Conservation (phyloP, 2,113 vertebrate species). For the Pandion haliaetus region DNA sequence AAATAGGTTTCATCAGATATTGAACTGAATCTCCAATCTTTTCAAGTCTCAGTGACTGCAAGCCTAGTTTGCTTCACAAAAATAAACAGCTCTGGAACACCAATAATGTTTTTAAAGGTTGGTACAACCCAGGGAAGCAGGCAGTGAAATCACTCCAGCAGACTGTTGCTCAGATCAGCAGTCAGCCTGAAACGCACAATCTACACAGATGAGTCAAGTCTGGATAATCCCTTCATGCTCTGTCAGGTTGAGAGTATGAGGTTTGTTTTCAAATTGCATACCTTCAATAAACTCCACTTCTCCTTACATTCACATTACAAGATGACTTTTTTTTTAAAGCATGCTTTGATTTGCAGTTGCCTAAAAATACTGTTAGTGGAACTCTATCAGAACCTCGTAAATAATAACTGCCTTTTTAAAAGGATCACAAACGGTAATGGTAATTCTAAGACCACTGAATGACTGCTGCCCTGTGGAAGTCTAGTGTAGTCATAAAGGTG, state of each 20-base stretch:
- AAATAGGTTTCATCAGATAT: not conserved
- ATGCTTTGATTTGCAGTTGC: not conserved
- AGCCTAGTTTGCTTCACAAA: not conserved
- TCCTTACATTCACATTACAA: not conserved
- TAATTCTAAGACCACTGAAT: not conserved
- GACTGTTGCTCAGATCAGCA: constrained; percentile 8
- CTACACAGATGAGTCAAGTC: constrained; percentile 48
- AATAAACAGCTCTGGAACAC: not conserved
- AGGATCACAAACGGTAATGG: not conserved
- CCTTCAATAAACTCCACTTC: not conserved
- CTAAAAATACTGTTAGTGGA: not conserved
- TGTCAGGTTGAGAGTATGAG: not conserved
- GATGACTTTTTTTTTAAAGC: not conserved
- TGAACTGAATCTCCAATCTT: not conserved
- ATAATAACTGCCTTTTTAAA: not conserved
- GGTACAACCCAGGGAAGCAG: not conserved
- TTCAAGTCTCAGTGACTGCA: not conserved
- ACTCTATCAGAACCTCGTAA: not conserved
- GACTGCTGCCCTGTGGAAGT: not conserved
- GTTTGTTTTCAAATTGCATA: constrained; percentile 13
- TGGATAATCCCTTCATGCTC: constrained; percentile 52
- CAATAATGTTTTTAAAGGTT: not conserved
- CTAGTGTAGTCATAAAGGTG: not conserved
- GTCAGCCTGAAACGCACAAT: constrained; percentile 22
- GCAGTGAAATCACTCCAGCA: not conserved